Evolutionary conservation across 2,888 invertebrate genomes (phyloP).

Genomic region (Stramonita haemastoma): DNA sequence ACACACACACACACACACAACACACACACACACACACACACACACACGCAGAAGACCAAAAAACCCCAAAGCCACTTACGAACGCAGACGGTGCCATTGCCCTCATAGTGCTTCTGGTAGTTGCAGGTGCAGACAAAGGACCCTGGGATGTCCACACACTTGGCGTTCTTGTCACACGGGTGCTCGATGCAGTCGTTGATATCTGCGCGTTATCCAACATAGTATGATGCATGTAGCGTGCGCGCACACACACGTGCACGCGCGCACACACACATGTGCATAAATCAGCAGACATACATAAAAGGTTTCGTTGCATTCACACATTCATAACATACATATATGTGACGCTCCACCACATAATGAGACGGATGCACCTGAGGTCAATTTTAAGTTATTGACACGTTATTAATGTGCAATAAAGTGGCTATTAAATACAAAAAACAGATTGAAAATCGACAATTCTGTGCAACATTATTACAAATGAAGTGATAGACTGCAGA

Average conservation of each 20-base stretch:
- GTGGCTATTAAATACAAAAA: too few relatives aligned
- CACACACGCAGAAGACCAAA: not conserved
- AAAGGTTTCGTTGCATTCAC: not conserved
- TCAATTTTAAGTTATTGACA: too few relatives aligned
- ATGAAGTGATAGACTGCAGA: too few relatives aligned
- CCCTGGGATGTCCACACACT: conserved; percentile 36
- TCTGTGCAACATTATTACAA: too few relatives aligned
- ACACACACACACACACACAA: not conserved
- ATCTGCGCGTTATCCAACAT: not conserved
- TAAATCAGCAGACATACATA: not conserved
- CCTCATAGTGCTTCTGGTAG: conserved; percentile 29
- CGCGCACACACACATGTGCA: not conserved
- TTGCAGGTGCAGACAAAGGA: conserved; percentile 43
- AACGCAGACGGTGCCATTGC: conserved; percentile 39
- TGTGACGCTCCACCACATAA: too few relatives aligned
- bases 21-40: not conserved
- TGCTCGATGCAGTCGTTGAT: not conserved
- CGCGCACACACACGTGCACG: not conserved
- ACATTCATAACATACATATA: too few relatives aligned
- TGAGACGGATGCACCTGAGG: too few relatives aligned
- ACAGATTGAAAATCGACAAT: too few relatives aligned
- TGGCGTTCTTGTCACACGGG: conserved; percentile 23
- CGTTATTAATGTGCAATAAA: too few relatives aligned
- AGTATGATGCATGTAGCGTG: not conserved
- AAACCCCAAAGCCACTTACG: conserved; percentile 15